Conservation (phyloP, 2,797 vertebrate genomes). For the Tinamus major region DNA sequence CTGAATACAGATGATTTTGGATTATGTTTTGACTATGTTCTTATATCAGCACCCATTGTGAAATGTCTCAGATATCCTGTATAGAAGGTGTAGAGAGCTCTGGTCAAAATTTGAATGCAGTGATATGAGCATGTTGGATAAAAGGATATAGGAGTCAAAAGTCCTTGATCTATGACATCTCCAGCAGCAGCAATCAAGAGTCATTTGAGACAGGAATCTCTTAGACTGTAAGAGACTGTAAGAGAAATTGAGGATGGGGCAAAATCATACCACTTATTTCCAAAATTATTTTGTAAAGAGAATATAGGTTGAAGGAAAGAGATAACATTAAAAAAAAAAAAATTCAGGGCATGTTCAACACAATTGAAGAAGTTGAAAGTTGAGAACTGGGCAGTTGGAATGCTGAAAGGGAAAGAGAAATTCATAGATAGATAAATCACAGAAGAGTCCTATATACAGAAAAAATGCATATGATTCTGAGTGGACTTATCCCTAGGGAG, state of each 20-base stretch:
- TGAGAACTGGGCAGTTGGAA: not conserved
- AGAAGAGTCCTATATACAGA: not conserved
- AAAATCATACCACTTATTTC: not conserved
- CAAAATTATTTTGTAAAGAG: not conserved
- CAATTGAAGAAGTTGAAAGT: not conserved
- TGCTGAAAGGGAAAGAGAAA: not conserved
- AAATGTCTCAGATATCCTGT: not conserved
- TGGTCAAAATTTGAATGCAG: not conserved
- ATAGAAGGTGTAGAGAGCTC: not conserved
- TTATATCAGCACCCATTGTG: not conserved
- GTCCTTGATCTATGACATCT: fast-evolving
- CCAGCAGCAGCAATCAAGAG: not conserved
- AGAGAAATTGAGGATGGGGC: not conserved
- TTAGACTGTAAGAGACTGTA: not conserved
- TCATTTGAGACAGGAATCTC: not conserved
- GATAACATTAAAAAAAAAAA: not conserved
- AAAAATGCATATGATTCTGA: not conserved
- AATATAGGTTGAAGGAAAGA: not conserved
- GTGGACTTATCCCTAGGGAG: not conserved
- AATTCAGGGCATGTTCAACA: not conserved
- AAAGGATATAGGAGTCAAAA: not conserved
- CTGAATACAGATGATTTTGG: not conserved
- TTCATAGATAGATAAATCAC: not conserved
- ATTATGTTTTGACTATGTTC: not conserved
- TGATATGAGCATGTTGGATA: not conserved